Evolutionary conservation across 2,888 invertebrate species (phyloP).

Genomic region (Nudaria mundana): DNA sequence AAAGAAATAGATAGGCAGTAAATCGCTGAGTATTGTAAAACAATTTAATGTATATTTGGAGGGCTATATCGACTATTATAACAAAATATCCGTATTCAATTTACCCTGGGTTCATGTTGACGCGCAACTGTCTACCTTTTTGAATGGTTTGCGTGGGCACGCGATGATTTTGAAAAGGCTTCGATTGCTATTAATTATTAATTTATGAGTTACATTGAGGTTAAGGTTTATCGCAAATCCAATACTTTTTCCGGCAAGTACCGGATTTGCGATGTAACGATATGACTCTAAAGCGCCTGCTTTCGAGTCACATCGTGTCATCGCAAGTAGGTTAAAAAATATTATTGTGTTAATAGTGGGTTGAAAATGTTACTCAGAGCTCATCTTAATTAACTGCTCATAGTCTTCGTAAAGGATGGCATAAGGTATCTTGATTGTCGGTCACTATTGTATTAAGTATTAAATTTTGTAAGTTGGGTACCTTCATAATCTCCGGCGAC

Average conservation of each 20-base stretch:
- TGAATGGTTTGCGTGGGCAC: conserved; percentile 56
- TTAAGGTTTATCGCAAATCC: neutral
- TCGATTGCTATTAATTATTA: conserved; percentile 58
- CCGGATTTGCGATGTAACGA: no score
- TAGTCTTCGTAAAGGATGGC: no score
- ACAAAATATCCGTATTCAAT: conserved; percentile 62
- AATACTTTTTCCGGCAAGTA: no score
- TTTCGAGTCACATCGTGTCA: no score
- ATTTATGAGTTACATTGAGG: conserved; percentile 18
- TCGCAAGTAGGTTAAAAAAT: no score
- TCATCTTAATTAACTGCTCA: no score
- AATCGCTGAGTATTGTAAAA: conserved; percentile 74
- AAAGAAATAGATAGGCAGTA: conserved; percentile 79
- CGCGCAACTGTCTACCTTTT: conserved; percentile 66
- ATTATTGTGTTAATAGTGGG: no score
- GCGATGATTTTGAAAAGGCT: conserved; percentile 57
- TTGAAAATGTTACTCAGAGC: no score
- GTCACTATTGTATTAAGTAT: conserved; percentile 75
- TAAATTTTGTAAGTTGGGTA: conserved; percentile 63
- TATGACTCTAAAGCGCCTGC: no score
- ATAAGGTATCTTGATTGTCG: conserved; percentile 62
- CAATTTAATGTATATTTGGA: conserved; percentile 70
- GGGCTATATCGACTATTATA: conserved; percentile 60
- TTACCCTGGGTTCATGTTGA: conserved; percentile 62
- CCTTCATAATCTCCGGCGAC: conserved; percentile 72